A percentile compares a stretch with the other conserved stretches of the same genome.
Conservation (phyloP, 2,888 invertebrate genomes). For the Oegoconia quadripuncta region DNA sequence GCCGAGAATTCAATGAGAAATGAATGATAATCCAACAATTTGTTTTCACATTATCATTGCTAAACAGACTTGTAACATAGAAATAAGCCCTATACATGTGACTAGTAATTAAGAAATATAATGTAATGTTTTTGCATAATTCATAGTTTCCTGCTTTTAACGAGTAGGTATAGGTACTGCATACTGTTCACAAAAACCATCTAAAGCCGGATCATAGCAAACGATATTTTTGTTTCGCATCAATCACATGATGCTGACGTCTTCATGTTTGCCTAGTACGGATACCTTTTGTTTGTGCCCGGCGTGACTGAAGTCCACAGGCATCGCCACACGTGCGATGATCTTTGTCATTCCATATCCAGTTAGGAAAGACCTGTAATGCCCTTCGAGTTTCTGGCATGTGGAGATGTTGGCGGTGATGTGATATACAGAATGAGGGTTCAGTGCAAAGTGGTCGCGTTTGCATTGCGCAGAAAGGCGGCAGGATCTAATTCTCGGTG, state of each 20-base stretch:
- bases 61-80: no score
- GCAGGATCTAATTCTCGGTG: constrained; percentile 53
- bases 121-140: no score
- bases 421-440: neutral
- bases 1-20: neutral
- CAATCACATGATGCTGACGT: constrained; percentile 43
- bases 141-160: no score
- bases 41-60: no score
- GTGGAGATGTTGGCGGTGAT: neutral
- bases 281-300: constrained; percentile 33
- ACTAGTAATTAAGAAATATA: no score
- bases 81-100: no score
- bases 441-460: neutral
- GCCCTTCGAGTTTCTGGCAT: neutral
- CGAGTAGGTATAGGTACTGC: no score
- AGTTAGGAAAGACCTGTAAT: constrained; percentile 21
- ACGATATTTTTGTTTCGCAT: no score
- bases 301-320: constrained; percentile 53
- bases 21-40: no score
- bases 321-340: constrained; percentile 44
- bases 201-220: no score
- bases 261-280: constrained; percentile 22
- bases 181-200: no score
- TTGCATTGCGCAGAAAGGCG: constrained; percentile 29
- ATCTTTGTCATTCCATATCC: constrained; percentile 27